Conservation (phyloP, 2,888 invertebrate genomes). For the Rotaria macrura region DNA sequence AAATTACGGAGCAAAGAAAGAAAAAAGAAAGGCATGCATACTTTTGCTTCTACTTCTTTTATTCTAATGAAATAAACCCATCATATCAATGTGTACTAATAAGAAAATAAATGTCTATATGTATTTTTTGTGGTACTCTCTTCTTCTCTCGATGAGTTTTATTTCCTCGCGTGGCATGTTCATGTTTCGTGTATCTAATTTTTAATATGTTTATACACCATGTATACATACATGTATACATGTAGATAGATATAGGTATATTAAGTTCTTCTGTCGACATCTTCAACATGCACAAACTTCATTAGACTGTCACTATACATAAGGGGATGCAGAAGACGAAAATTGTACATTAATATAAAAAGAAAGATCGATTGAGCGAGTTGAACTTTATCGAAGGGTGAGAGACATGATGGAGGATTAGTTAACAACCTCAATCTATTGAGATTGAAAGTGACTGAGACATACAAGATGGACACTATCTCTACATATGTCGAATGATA, state of each 20-base stretch:
- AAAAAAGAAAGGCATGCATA: neutral
- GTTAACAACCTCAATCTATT: constrained; percentile 6
- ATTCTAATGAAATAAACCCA: constrained; percentile 1
- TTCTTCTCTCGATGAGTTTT: neutral
- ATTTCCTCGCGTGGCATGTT: neutral
- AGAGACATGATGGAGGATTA: neutral
- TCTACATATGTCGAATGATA: neutral
- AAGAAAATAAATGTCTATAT: neutral
- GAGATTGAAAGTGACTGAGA: neutral
- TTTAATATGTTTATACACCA: constrained; percentile 3
- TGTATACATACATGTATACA: neutral
- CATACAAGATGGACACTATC: neutral
- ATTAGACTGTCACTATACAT: neutral
- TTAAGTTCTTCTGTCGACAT: neutral
- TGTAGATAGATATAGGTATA: neutral
- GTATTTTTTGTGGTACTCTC: neutral
- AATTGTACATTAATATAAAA: neutral
- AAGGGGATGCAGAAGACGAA: neutral
- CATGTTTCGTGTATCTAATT: neutral
- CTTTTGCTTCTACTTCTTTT: neutral
- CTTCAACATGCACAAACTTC: neutral
- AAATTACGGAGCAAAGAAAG: no score
- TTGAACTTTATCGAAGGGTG: neutral
- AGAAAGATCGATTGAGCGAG: neutral
- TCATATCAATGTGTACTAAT: neutral